Conservation (phyloP, 2,113 vertebrate genomes). For the Opisthocomus hoazin region DNA sequence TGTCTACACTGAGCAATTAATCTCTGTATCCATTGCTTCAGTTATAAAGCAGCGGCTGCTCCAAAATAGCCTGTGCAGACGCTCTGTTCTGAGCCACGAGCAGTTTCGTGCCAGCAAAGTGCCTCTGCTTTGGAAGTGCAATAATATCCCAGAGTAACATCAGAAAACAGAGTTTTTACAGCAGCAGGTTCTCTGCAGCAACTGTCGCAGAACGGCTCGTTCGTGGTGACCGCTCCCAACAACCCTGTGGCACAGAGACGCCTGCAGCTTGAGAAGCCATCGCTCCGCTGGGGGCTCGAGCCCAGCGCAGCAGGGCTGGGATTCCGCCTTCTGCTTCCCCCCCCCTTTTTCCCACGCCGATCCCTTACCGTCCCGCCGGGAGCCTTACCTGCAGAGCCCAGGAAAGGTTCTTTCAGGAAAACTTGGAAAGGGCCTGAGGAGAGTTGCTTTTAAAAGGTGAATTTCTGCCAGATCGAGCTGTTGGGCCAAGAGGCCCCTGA, state of each 20-base stretch:
- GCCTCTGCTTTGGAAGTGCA: not conserved
- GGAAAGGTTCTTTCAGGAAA: not conserved
- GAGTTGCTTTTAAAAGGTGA: not conserved
- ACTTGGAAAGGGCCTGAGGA: not conserved
- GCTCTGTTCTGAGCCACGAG: not conserved
- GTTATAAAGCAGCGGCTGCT: not conserved
- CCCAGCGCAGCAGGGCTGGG: not conserved
- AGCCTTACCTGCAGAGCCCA: not conserved
- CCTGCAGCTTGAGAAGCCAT: not conserved
- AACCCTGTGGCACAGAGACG: too few species aligned
- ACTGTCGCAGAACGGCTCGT: rapidly evolving
- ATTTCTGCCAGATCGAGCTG: not conserved
- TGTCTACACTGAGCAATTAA: not conserved
- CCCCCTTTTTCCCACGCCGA: not conserved
- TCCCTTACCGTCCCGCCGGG: rapidly evolving
- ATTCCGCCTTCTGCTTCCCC: not conserved
- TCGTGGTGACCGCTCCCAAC: rapidly evolving
- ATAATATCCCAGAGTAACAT: not conserved
- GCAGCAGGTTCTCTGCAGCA: not conserved
- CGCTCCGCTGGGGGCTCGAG: not conserved
- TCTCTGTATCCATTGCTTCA: not conserved
- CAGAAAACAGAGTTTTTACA: not conserved
- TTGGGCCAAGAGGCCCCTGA: not conserved
- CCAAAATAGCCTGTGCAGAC: not conserved
- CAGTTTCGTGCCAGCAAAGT: not conserved